Evolutionary conservation across 2,888 invertebrate species (phyloP).

Genomic region (Cephus rjabovi): DNA sequence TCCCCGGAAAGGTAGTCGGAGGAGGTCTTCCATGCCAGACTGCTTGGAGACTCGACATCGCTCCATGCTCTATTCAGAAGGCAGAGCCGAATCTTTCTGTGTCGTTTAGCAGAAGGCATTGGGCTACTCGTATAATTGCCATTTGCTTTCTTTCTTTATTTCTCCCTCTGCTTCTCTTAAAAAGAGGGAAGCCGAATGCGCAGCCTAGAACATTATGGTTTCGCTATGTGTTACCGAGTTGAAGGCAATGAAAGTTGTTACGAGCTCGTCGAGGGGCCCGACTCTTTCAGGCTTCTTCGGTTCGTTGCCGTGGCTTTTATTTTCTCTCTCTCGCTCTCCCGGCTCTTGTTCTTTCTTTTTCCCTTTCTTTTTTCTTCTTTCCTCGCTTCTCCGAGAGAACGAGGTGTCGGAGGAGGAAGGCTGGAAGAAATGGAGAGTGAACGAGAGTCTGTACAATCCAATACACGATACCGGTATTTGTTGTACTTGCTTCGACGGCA

Average conservation of each 20-base stretch:
- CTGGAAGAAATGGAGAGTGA: not conserved
- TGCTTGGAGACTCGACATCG: slow-evolving; percentile 3
- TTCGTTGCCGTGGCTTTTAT: slow-evolving; percentile 5
- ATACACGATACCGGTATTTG: slow-evolving; percentile 49
- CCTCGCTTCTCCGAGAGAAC: slow-evolving; percentile 36
- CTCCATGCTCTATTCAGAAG: not conserved
- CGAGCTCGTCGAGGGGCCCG: slow-evolving; percentile 16
- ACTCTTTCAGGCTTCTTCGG: not conserved
- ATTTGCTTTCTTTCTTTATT: slow-evolving; percentile 2
- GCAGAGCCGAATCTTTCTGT: not conserved
- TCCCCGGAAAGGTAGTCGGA: not conserved
- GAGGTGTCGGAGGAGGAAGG: slow-evolving; percentile 49
- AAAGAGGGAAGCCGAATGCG: not conserved
- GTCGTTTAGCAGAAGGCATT: not conserved
- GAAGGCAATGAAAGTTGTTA: slow-evolving; percentile 34
- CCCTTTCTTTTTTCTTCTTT: slow-evolving; percentile 14
- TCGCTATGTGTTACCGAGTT: slow-evolving; percentile 19
- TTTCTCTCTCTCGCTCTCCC: slow-evolving; percentile 28
- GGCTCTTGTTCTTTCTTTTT: slow-evolving; percentile 6
- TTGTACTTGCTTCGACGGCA: slow-evolving; percentile 60
- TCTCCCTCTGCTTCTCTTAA: slow-evolving; percentile 7
- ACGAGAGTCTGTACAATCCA: slow-evolving; percentile 38
- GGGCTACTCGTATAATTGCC: slow-evolving; percentile 2
- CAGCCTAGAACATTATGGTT: slow-evolving; percentile 11
- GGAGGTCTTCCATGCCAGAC: slow-evolving; percentile 19